A percentile compares a stretch with the other conserved stretches of the same genome.
Evolutionary conservation across 2,797 vertebrate genomes (phyloP).

Genomic region (Phrynocephalus vlangalii): DNA sequence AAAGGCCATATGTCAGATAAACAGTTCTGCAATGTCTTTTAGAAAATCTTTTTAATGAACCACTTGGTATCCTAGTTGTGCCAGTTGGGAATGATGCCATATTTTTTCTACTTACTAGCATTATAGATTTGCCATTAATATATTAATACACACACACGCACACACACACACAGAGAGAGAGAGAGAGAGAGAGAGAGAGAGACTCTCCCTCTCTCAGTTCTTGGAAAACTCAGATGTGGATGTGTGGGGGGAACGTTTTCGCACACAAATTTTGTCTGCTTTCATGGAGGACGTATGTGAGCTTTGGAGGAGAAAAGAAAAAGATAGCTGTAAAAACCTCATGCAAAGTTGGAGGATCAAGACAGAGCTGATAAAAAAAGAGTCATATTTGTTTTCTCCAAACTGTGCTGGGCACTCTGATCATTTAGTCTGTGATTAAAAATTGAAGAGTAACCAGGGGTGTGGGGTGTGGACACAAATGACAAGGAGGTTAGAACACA

Average conservation of each 20-base stretch:
- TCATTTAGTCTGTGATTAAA: constrained; percentile 70
- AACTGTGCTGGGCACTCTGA: constrained; percentile 61
- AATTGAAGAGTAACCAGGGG: constrained; percentile 60
- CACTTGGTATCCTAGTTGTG: constrained; percentile 42
- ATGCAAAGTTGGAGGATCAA: constrained; percentile 54
- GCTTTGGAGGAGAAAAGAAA: constrained; percentile 16
- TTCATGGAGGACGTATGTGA: constrained; percentile 15
- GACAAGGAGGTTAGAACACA: constrained; percentile 68
- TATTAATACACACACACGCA: too few relatives aligned
- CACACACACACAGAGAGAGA: too few relatives aligned
- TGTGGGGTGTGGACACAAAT: constrained; percentile 40
- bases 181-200: too few relatives aligned
- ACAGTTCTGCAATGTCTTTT: constrained; percentile 55
- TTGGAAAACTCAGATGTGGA: constrained; percentile 27
- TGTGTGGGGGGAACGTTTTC: not conserved
- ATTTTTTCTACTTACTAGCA: constrained; percentile 51
- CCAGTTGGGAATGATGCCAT: constrained; percentile 22
- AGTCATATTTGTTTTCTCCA: constrained; percentile 60
- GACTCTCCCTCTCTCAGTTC: not conserved
- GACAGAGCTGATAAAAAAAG: constrained; percentile 57
- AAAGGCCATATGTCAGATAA: constrained; percentile 51
- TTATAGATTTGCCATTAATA: constrained; percentile 15
- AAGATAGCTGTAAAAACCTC: constrained; percentile 53
- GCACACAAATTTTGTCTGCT: fast-evolving
- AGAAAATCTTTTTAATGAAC: constrained; percentile 49